These are phyloP conservation scores for Altica lythri DNA, from an alignment of 2,888 invertebrate species.

Conservation along the genomic window DNA sequence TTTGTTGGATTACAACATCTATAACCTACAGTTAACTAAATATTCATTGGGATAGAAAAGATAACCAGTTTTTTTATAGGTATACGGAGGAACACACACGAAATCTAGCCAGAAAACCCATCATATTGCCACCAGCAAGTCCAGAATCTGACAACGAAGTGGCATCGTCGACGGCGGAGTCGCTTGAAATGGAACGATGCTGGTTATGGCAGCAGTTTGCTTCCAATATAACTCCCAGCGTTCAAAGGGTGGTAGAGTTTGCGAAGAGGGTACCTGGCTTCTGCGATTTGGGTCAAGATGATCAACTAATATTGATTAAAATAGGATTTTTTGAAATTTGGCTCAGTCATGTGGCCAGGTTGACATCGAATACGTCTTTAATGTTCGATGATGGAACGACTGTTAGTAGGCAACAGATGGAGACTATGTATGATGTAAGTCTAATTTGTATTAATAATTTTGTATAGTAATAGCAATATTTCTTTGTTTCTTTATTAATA, in stretches of 20 bases:
- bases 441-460: too few relatives aligned
- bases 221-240: conserved; percentile 82
- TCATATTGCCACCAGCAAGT: conserved; percentile 60
- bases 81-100: conserved; percentile 85
- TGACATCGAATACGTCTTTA: conserved; percentile 76
- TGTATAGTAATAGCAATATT: too few relatives aligned
- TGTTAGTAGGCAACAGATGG: conserved; percentile 81
- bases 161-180: conserved; percentile 59
- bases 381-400: conserved; percentile 90
- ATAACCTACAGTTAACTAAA: background rate
- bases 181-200: conserved; percentile 57
- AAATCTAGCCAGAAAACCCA: conserved; percentile 70
- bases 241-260: conserved; percentile 94
- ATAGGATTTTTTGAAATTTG: conserved; percentile 96
- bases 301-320: conserved; percentile 95
- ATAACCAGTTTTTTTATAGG: conserved; percentile 18
- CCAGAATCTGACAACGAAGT: conserved; percentile 55
- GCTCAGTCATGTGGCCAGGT: conserved; percentile 83
- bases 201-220: conserved; percentile 91
- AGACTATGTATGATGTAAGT: conserved; percentile 86
- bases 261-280: conserved; percentile 95
- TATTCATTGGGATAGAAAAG: background rate
- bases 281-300: conserved; percentile 87
- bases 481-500: background rate
- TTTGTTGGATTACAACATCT: too few relatives aligned